phyloP scores from a whole-genome alignment of 2,888 invertebrate species.

The Amphipyra tragopoginis region DNA sequence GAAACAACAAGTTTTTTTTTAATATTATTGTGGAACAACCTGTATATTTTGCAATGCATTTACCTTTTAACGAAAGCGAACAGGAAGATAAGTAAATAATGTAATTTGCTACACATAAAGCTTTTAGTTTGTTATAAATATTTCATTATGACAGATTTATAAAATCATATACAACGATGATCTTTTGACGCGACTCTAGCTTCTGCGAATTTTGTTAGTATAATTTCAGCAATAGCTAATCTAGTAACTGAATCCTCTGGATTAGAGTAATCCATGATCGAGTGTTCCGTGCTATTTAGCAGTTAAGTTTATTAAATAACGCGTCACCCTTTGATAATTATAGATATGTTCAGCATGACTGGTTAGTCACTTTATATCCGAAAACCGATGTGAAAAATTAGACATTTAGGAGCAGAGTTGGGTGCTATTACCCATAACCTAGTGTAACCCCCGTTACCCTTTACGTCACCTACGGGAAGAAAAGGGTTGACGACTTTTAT shows the following conservation, averaged over 20 bases:
- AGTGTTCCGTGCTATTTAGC: conserved; percentile 26
- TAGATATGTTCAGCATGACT: too few relatives aligned
- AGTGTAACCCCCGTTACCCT: too few relatives aligned
- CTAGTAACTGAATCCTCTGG: conserved; percentile 16
- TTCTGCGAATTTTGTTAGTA: conserved; percentile 35
- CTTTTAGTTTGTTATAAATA: conserved; percentile 37
- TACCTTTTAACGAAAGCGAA: conserved; percentile 23
- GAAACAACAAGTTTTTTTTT: too few relatives aligned
- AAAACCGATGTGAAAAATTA: too few relatives aligned
- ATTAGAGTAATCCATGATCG: conserved; percentile 36
- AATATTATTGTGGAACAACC: background rate
- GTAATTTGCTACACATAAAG: conserved; percentile 19
- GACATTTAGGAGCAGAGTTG: too few relatives aligned
- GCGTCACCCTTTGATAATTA: background rate
- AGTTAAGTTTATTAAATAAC: conserved; percentile 5
- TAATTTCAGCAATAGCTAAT: conserved; percentile 13
- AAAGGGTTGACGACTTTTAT: too few relatives aligned
- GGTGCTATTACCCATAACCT: too few relatives aligned
- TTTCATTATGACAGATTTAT: conserved; percentile 35
- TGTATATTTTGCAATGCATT: conserved; percentile 11
- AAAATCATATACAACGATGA: conserved; percentile 23
- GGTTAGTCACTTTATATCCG: too few relatives aligned
- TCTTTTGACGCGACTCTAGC: conserved; percentile 22
- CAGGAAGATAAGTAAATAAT: conserved; percentile 24
- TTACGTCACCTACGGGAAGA: too few relatives aligned